Evolutionary conservation across 2,113 vertebrate genomes (phyloP), one percentile per base, ranked within the genome.

Genomic region (Macroglossus sobrinus): DNA sequence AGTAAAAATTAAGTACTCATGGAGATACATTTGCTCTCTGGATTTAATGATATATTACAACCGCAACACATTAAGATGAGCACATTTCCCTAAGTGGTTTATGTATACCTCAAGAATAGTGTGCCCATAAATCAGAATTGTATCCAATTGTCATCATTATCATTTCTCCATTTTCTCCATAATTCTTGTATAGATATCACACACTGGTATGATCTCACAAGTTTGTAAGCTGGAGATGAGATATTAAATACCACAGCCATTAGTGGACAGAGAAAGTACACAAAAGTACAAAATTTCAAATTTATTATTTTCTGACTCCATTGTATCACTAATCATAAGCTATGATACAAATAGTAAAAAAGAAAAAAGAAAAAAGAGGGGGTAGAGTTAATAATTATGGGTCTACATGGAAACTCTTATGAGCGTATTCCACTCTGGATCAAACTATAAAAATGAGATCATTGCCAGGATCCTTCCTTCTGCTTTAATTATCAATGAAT

Each of bases 401-500:
- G 19, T 69, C 26, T 89, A 8, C 30, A 64, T 43, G n/a, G 61
- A 94, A 35, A 0, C n/a, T 66, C 66, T 28, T 72, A 80, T 1
- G 45, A 97, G 12, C 28, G 90, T 94, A 94, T 96, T 84, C 61
- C 50, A 2, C 35, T 90, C 80, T 28, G 75, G 64, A 1, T 76
- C 50, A 50, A 47, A 76, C 35, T 66, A 4, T 75, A 81, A 63
- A 16, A 93, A 95, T 95, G 89, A 97, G 64, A 94, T 96, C 30
- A 61, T 84, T 47, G 45, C 1, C 55, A 78, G 79, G 71, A 72
- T 55, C 68, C 72, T 92, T 94, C 59, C 61, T 96, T 45, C 69
- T 21, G 68, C 71, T 95, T 95, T 94, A 74, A 89, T 94, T 66
- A 92, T 80, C 57, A 96, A 22, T 97, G 80, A 98, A 97, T 79